Percentiles rank a stretch among this genome's conserved stretches.
phyloP scores from a whole-genome alignment of 1,140 invertebrate species.

The Bradynema listronoti region DNA sequence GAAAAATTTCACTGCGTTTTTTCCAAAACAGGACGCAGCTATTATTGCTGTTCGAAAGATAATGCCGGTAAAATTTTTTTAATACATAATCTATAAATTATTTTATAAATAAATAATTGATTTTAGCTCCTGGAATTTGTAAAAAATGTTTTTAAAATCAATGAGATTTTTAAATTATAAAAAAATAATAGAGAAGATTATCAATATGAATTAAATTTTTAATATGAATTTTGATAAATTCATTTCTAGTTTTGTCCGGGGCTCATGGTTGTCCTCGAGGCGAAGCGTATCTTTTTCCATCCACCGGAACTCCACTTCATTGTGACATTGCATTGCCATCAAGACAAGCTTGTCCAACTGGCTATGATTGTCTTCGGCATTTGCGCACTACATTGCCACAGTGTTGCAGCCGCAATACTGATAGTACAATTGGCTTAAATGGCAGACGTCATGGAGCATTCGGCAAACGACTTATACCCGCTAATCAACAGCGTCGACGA shows the following conservation, averaged over 20 bases:
- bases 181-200: background rate
- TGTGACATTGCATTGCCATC: conserved; percentile 24
- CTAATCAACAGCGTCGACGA: background rate
- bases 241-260: conserved; percentile 34
- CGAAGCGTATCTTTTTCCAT: conserved; percentile 50
- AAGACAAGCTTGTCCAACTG: conserved; percentile 43
- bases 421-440: conserved; percentile 1
- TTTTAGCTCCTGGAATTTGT: background rate
- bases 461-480: background rate
- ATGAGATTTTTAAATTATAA: conserved; percentile 21
- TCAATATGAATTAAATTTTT: conserved; percentile 5
- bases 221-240: background rate
- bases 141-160: conserved; percentile 4
- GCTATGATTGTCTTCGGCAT: conserved; percentile 40
- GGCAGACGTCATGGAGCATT: background rate
- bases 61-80: conserved; percentile 31
- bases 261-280: conserved; percentile 51
- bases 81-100: background rate
- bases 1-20: conserved; percentile 47
- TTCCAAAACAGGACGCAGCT: conserved; percentile 46
- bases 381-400: conserved; percentile 38
- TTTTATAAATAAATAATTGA: background rate
- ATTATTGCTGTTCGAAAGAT: conserved; percentile 50
- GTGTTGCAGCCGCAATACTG: conserved; percentile 39
- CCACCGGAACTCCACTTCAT: conserved; percentile 55